These are phyloP conservation scores for Scyliorhinus canicula DNA, from an alignment of 2,797 vertebrate genomes.

Conservation along the genomic window DNA sequence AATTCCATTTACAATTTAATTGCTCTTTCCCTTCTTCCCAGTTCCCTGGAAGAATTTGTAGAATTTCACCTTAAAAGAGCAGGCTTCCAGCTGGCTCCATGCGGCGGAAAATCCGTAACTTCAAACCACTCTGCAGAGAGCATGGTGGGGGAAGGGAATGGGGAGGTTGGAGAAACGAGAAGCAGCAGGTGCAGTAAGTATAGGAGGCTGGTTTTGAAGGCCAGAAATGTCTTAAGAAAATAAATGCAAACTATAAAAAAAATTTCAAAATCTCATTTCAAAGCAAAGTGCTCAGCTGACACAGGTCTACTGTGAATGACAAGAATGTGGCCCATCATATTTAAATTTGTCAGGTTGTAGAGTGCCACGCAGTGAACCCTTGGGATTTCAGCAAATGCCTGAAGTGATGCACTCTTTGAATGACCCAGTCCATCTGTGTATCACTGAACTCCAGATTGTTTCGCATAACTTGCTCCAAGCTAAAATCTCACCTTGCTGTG, in stretches of 20 bases:
- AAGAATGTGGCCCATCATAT: background rate
- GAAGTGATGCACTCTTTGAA: background rate
- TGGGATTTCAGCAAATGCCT: constrained; percentile 1
- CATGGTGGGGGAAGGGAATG: background rate
- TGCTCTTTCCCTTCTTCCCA: background rate
- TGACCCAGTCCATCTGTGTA: background rate
- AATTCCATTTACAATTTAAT: constrained; percentile 16
- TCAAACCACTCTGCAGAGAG: constrained; percentile 25
- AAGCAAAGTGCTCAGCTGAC: constrained; percentile 11
- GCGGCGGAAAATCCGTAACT: constrained; percentile 14
- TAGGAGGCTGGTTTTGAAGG: background rate
- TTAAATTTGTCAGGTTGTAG: background rate
- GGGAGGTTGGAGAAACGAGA: background rate
- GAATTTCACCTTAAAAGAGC: constrained; percentile 24
- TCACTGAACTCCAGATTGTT: background rate
- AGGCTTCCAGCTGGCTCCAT: background rate
- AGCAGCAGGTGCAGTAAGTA: constrained; percentile 13
- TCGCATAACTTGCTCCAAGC: background rate
- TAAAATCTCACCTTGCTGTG: background rate
- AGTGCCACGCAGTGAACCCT: background rate
- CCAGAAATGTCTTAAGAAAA: background rate
- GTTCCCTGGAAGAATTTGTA: background rate
- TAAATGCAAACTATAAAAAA: too few relatives aligned
- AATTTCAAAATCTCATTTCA: background rate
- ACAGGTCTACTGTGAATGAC: background rate